Conservation (phyloP, 2,797 vertebrate genomes). For the Alectoris magna region DNA sequence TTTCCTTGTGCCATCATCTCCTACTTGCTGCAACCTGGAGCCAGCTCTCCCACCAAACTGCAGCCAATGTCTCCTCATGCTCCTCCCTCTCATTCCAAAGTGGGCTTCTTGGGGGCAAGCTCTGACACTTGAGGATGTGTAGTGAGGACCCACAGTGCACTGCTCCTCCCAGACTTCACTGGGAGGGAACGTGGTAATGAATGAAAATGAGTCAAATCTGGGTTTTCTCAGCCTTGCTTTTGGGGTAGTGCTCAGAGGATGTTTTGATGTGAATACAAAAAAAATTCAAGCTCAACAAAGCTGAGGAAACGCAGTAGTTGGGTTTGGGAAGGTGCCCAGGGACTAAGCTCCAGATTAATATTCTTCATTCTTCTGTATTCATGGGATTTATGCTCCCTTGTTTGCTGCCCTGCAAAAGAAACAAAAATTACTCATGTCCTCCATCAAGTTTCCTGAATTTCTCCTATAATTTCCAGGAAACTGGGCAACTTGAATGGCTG, state of each 20-base stretch:
- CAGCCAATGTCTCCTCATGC: background rate
- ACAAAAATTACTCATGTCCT: background rate
- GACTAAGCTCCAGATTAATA: background rate
- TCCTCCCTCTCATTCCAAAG: background rate
- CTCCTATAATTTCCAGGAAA: constrained; percentile 20
- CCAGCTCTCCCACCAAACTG: background rate
- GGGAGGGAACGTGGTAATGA: rapidly evolving
- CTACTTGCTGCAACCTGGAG: background rate
- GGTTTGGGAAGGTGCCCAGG: background rate
- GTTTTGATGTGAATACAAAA: background rate
- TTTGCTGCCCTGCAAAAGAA: background rate
- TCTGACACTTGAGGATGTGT: rapidly evolving
- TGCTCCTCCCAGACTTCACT: background rate
- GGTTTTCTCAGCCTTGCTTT: background rate
- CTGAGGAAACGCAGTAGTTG: background rate
- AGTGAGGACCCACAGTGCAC: background rate
- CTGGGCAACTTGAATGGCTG: background rate
- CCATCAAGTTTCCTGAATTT: background rate
- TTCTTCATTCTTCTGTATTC: background rate
- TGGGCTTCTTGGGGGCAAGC: background rate
- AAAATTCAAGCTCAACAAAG: background rate
- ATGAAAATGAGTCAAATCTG: background rate
- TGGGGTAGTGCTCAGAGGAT: background rate
- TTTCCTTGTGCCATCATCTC: background rate
- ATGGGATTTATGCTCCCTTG: background rate